Base-by-base conservation (phyloP, 2,888 invertebrate species). In the Pherbina coryleti region DNA sequence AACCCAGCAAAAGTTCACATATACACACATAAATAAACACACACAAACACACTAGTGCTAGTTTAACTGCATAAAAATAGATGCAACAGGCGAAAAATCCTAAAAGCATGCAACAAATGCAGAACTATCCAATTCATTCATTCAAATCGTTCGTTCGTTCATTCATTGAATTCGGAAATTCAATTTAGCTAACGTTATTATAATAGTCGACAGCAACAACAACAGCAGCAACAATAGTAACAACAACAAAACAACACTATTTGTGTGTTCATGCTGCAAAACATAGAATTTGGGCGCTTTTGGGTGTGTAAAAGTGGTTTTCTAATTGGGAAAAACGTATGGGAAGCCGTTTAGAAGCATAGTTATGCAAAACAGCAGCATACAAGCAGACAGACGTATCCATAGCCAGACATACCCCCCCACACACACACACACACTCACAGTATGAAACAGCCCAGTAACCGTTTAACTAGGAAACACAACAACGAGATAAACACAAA, bases 101-200 rank as follows among this genome's bases (percentile, higher is more conserved):
- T 70, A 70, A 70, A 70, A 70, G 70, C 66, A 70, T 70, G 76
- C 70, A 70, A 70, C 60, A 60, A 62, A 51, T 70, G 28, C 37
- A 51, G 70, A 34, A 76, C 55, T 34, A 37, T 19, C 31, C 4
- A 11, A 81, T 82, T 80, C 78, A 79, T 81, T 85, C 83, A 86
- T 85, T 86, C 86, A 85, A n/a, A n/a, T n/a, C n/a, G n/a, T 77
- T 77, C 79, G 55, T 77, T 86, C 84, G 86, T 87, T 87, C 88
- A 88, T 84, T 85, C 85, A 85, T 86, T 86, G 86, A 87, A 88
- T 87, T 87, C 84, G 87, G 85, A 87, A 87, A 87, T 87, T 87
- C 85, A 87, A 87, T 87, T 87, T 86, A 82, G 81, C 80, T 76
- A 79, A 80, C 75, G 80, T 80, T 79, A 75, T 81, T 79, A 78